Base-by-base conservation (phyloP, 2,113 vertebrate species). In the Drymodes brunneopygia region DNA sequence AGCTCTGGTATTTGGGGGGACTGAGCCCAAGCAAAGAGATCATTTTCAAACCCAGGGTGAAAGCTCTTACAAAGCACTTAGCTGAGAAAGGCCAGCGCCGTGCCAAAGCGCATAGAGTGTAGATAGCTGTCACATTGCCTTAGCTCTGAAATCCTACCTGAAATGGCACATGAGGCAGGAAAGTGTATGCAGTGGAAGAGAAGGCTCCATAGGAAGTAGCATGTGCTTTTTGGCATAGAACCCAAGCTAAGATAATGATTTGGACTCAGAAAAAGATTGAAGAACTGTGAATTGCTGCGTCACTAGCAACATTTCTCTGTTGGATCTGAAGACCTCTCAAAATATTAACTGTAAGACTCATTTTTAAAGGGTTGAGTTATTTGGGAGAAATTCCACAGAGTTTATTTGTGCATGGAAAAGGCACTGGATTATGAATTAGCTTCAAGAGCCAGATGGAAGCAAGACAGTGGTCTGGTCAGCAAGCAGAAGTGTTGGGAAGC, bases 301-400 rank as follows among this genome's bases (percentile, higher is more conserved):
- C 80, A 10, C 51, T 66, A 51, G 38, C n/a, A 86, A 25, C 9
- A 10, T 88, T 88, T 88, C 53, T 73, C 20, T 57, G 10, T 74
- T 88, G 88, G 36, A 56, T 64, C 51, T 83, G 27, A 54, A 60
- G 38, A 44, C 38, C 16, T 90, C 40, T 70, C 42, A 40, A 84
- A 94, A 91, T 86, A 84, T 62, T 94, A 88, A 73, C 82, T 93
- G 64, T 66, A 54, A 83, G 56, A 23, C 8, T 74, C 1, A 45
- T 77, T 95, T 94, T 89, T 85, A 61, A 77, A 83, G 33, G 35
- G 16, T 48, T 71, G 73, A 79, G 33, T 9, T 92, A 24, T 92
- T 73, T 73, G n/a, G n/a, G 21, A 6, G 40, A 80, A 86, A 58
- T 12, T 6, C 7, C 6, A 27, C 21, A 25, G 21, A 62, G 24